Conservation (phyloP, 2,888 invertebrate genomes). For the Azorinus chamasolen region DNA sequence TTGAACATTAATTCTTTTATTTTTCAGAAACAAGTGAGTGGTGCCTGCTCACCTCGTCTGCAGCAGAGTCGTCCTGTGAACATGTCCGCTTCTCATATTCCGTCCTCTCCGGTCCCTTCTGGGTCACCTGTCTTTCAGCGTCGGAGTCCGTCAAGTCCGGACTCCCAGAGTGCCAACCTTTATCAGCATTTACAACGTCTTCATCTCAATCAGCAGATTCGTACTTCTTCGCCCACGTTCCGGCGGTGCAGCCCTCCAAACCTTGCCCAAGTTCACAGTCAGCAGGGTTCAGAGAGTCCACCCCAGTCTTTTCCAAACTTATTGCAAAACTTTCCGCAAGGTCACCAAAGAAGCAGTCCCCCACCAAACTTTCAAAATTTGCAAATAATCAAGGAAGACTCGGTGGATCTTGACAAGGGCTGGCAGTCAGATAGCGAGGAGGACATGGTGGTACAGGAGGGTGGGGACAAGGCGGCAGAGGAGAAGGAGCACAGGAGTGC, state of each 20-base stretch:
- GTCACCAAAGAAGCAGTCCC: slow-evolving; percentile 81
- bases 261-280: slow-evolving; percentile 40
- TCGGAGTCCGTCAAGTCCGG: slow-evolving; percentile 70
- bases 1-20: no score
- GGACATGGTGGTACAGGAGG: slow-evolving; percentile 69
- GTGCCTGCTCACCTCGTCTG: slow-evolving; percentile 83
- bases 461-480: slow-evolving; percentile 27
- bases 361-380: slow-evolving; percentile 85
- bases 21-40: slow-evolving; percentile 85
- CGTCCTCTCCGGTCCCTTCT: slow-evolving; percentile 78
- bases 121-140: slow-evolving; percentile 72
- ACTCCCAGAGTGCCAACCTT: slow-evolving; percentile 84
- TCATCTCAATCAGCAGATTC: slow-evolving; percentile 83
- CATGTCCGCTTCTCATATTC: slow-evolving; percentile 74
- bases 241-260: slow-evolving; percentile 65
- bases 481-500: slow-evolving; percentile 19
- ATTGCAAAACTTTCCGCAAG: slow-evolving; percentile 70
- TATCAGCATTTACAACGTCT: slow-evolving; percentile 87
- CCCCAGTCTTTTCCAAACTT: slow-evolving; percentile 69
- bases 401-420: slow-evolving; percentile 66
- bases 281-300: slow-evolving; percentile 73
- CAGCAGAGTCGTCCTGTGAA: slow-evolving; percentile 71
- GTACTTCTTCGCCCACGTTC: slow-evolving; percentile 62
- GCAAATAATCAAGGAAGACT: slow-evolving; percentile 86
- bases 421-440: slow-evolving; percentile 65